Percentiles rank a stretch among this genome's conserved stretches.
These are phyloP conservation scores for Forbesichthys agassizii DNA, from an alignment of 2,113 vertebrate genomes.

Conservation along the genomic window DNA sequence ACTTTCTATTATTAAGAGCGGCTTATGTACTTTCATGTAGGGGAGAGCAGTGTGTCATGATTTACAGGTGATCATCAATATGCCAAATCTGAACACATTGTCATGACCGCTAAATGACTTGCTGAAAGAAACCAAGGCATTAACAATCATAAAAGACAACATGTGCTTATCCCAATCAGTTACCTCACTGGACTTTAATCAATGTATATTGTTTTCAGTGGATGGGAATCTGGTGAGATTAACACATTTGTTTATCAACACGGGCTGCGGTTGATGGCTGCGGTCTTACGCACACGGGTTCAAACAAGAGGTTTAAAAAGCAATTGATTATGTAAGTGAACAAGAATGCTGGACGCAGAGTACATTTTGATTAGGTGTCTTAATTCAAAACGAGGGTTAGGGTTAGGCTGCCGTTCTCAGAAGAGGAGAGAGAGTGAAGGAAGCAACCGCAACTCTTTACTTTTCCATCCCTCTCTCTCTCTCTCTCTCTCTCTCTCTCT, in stretches of 20 bases:
- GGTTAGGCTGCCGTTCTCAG: neutral
- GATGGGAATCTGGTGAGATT: neutral
- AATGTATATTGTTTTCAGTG: slow-evolving; percentile 10
- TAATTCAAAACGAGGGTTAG: slow-evolving; percentile 10
- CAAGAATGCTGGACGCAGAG: slow-evolving; percentile 7
- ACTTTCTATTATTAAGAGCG: no score
- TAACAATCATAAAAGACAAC: no score
- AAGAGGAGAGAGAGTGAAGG: neutral
- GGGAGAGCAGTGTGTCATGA: no score
- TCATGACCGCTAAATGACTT: no score
- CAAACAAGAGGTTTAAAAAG: slow-evolving; percentile 18
- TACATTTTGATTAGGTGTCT: slow-evolving; percentile 9
- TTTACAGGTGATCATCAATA: no score
- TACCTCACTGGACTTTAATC: neutral
- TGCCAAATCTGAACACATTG: no score
- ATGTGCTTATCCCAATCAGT: neutral
- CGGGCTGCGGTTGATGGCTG: neutral
- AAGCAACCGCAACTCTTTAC: neutral
- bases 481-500: neutral
- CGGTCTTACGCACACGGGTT: neutral
- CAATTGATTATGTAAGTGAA: slow-evolving; percentile 8
- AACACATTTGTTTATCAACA: neutral
- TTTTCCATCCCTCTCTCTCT: neutral
- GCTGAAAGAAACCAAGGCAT: no score
- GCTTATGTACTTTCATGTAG: no score